Evolutionary conservation across 2,888 invertebrate genomes (phyloP), one percentile per base, ranked within the genome.

Genomic region (Dromius quadrimaculatus): DNA sequence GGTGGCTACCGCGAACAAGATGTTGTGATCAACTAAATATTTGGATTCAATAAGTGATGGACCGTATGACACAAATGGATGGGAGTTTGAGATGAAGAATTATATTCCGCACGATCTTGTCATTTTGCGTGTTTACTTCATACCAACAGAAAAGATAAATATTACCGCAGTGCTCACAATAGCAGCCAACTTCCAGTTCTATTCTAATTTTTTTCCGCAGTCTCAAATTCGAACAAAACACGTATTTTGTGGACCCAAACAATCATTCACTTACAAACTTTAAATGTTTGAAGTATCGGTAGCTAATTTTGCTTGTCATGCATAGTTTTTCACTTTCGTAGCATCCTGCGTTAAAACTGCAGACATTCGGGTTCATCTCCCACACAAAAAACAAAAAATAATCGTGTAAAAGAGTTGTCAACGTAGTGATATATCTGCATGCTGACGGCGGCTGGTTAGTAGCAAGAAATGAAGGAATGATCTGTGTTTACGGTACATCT

Each of bases 1-100:
- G 68, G 68, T 17, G 32, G 61, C 59, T 19, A 69, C 61, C 69
- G 45, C 61, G 70, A 47, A 70, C 70, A 70, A 70, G 70, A 61
- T 70, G 70, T 50, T 70, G 22, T 70, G 22, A 70, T 70, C 47
- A 62, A 50, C 28, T 41, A 9, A 41, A 1, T 41, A 15, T 41
- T 41, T 41, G 41, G 15, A 15, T 41, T 41, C 41, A 41, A 15
- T 41, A 15, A 41, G 13, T 8, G 15, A 13, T 41, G 13, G 4
- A 1, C 13, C 13, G 15, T 41, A 41, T 15, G 41, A 41, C 41
- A 41, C 5, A 15, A n/a, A 3, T 15, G 41, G 41, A 41, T 41
- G 13, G 3, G 5, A 2, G 13, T 41, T 15, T 15, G 3, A n/a
- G n/a, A n/a, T n/a, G n/a, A n/a, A n/a, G n/a, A n/a, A n/a, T n/a